Conservation (phyloP, 1,140 invertebrate species). For the Zaprionus davidi region DNA sequence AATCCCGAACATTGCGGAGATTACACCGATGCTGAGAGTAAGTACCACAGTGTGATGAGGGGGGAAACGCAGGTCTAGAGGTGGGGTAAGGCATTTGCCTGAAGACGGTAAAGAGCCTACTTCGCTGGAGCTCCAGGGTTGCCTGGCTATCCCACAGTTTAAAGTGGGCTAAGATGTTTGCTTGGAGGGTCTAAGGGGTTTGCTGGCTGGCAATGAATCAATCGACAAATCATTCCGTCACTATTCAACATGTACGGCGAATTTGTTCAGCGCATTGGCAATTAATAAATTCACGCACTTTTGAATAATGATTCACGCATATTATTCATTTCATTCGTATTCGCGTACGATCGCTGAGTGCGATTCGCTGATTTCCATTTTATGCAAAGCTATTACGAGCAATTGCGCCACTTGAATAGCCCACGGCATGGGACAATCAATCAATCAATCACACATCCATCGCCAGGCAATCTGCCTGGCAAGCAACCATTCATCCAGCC, state of each 20-base stretch:
- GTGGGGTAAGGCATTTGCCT: neutral
- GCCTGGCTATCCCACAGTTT: neutral
- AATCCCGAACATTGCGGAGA: slow-evolving; percentile 93
- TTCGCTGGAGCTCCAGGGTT: neutral
- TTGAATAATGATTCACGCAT: slow-evolving; percentile 23
- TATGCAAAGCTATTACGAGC: slow-evolving; percentile 79
- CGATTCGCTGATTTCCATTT: slow-evolving; percentile 67
- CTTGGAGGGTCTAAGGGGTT: neutral
- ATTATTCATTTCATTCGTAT: neutral
- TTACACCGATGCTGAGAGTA: slow-evolving; percentile 91
- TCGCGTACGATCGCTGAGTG: neutral
- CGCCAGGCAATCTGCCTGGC: slow-evolving; percentile 33
- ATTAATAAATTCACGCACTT: slow-evolving; percentile 9
- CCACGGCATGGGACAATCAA: slow-evolving; percentile 59
- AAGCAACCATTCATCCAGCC: slow-evolving; percentile 49
- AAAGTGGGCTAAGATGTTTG: neutral
- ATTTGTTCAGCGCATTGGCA: neutral
- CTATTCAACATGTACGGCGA: neutral
- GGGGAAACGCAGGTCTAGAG: neutral
- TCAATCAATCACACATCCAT: slow-evolving; percentile 69
- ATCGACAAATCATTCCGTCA: neutral
- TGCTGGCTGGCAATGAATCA: neutral
- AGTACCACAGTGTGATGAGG: slow-evolving; percentile 84
- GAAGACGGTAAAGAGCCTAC: neutral
- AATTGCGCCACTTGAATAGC: slow-evolving; percentile 71